Evolutionary conservation across 2,113 vertebrate genomes (phyloP).

Genomic region (Rhineura floridana): DNA sequence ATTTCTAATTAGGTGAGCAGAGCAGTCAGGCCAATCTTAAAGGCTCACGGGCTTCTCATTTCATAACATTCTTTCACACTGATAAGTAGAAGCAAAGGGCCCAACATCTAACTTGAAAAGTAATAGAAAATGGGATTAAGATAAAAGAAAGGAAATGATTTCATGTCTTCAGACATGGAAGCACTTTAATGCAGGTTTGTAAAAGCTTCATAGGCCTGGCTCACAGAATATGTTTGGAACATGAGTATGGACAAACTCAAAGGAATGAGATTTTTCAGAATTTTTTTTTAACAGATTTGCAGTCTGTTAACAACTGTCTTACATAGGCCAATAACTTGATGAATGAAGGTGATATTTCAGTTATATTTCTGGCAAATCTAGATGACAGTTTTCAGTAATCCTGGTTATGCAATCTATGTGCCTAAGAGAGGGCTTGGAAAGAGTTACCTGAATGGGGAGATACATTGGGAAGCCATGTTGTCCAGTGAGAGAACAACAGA

Average conservation of each 20-base stretch:
- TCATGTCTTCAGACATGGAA: neutral
- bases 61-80: conserved; percentile 47
- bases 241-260: neutral
- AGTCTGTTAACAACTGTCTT: neutral
- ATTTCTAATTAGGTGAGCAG: conserved; percentile 64
- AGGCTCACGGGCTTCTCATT: conserved; percentile 58
- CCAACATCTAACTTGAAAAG: conserved; percentile 3
- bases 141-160: conserved; percentile 33
- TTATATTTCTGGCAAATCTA: neutral
- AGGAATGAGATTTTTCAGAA: neutral
- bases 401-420: neutral
- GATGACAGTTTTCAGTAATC: neutral
- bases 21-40: conserved; percentile 56
- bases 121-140: conserved; percentile 21
- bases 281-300: neutral
- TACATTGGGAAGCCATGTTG: neutral
- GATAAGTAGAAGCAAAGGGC: conserved; percentile 24
- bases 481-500: neutral
- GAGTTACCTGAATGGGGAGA: neutral
- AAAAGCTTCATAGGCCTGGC: conserved; percentile 14
- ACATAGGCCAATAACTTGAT: neutral
- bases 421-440: neutral
- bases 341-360: neutral
- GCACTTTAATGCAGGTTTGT: conserved; percentile 24
- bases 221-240: conserved; percentile 15